Base-by-base conservation (phyloP, 2,888 invertebrate species). In the Acrobeloides nanus region DNA sequence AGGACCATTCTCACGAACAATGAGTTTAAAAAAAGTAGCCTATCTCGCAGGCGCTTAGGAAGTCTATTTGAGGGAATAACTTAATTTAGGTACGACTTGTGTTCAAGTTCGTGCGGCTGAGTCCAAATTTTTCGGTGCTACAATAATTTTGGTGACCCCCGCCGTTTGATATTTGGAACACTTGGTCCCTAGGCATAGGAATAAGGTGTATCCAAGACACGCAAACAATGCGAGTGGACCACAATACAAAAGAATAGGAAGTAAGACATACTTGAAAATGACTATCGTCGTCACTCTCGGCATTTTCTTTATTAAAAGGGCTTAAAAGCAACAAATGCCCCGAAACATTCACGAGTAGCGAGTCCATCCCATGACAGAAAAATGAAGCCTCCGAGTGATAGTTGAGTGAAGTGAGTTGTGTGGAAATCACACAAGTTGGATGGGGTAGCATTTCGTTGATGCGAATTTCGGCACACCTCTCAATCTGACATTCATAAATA, bases 391-490 rank as follows among this genome's bases (percentile, higher is more conserved):
- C 65, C 61, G 45, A 38, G 51, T 79, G 77, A 38, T 77, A 75
- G 59, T 87, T 83, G 57, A 95, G 80, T 29, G 88, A 84, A 24
- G 93, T 90, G 58, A 97, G 80, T 21, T 89, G 84, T 12, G 92
- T 82, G 6, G 90, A 89, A 38, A 90, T 86, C 52, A 95, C 89
- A 76, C 93, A 97, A 15, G 90, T 89, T 15, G 95, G 92, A 80
- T 95, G 95, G 48, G 87, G 84, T 61, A 92, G 87, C 60, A 92
- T 81, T 57, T 87, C 88, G 38, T 86, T 85, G 54, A 93, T 84
- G 73, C 87, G 85, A 61, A 84, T 83, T 54, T 80, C 79, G 51
- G 79, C 78, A 12, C 77, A 61, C 49, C 76, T 75, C 20, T 66
- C 61, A 67, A 70, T 48, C 34, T 55, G 35, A 32, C 40, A 29